A percentile compares a stretch with the other conserved stretches of the same genome.
Conservation (phyloP, 2,888 invertebrate species). For the Colletes collaris region DNA sequence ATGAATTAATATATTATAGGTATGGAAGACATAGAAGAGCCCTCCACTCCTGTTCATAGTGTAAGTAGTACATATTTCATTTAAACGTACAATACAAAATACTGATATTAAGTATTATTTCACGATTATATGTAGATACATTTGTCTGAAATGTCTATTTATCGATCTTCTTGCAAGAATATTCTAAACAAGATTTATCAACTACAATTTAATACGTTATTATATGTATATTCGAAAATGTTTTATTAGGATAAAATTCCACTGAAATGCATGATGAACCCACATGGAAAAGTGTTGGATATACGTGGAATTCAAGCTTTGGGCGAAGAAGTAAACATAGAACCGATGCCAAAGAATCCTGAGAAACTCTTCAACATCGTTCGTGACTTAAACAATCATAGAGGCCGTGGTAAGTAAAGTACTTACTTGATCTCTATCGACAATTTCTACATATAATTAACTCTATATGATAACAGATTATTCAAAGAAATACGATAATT, state of each 20-base stretch:
- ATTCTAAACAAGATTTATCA: too few relatives aligned
- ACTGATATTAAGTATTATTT: too few relatives aligned
- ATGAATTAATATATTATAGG: slow-evolving; percentile 61
- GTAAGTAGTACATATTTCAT: slow-evolving; percentile 63
- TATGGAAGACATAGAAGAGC: slow-evolving; percentile 76
- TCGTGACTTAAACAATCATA: slow-evolving; percentile 90
- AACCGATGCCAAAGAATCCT: slow-evolving; percentile 87
- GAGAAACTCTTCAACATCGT: slow-evolving; percentile 91
- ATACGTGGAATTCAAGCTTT: slow-evolving; percentile 87
- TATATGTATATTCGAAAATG: not conserved
- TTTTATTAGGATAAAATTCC: slow-evolving; percentile 83
- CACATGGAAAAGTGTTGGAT: slow-evolving; percentile 89
- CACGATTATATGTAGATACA: too few relatives aligned
- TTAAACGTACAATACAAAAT: not conserved
- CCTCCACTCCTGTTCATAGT: slow-evolving; percentile 72
- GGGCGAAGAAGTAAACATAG: slow-evolving; percentile 86
- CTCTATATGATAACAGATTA: too few relatives aligned
- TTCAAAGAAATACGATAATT: too few relatives aligned
- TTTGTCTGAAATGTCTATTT: too few relatives aligned
- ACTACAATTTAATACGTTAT: too few relatives aligned
- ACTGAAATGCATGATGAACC: slow-evolving; percentile 91
- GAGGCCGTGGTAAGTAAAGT: slow-evolving; percentile 88
- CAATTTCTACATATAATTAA: not conserved
- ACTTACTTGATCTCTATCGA: not conserved
- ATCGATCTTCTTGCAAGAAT: too few relatives aligned